A percentile compares a stretch with the other conserved stretches of the same genome.
These are phyloP conservation scores for Bombus cullumanus DNA, from an alignment of 1,140 invertebrate genomes.

Conservation along the genomic window DNA sequence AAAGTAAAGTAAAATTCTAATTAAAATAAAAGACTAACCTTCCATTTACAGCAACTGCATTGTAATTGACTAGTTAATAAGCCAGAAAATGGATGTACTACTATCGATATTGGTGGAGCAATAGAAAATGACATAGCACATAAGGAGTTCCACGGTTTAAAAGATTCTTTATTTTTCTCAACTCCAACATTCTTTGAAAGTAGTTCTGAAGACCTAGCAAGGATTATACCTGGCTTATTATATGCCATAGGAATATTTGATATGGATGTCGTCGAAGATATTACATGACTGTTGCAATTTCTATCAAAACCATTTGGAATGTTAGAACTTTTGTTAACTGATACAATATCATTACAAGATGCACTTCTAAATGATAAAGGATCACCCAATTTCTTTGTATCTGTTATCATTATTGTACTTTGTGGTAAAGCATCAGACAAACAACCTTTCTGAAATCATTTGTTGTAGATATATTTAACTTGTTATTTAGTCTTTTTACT, in stretches of 20 bases:
- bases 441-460: slow-evolving; percentile 84
- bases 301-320: slow-evolving; percentile 68
- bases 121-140: slow-evolving; percentile 71
- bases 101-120: slow-evolving; percentile 70
- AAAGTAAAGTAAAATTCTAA: neutral
- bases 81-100: slow-evolving; percentile 88
- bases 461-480: slow-evolving; percentile 1
- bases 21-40: slow-evolving; percentile 81
- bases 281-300: slow-evolving; percentile 70
- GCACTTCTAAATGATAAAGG: slow-evolving; percentile 74
- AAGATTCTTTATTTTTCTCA: slow-evolving; percentile 58
- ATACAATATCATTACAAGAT: slow-evolving; percentile 79
- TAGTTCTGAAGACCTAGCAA: slow-evolving; percentile 78
- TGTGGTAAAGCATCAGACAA: slow-evolving; percentile 87
- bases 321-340: slow-evolving; percentile 58
- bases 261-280: slow-evolving; percentile 71
- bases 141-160: slow-evolving; percentile 76
- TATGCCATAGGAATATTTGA: slow-evolving; percentile 63
- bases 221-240: slow-evolving; percentile 78
- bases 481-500: neutral
- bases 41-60: slow-evolving; percentile 91
- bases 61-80: slow-evolving; percentile 93
- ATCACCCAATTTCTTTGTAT: slow-evolving; percentile 74
- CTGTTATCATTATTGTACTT: slow-evolving; percentile 59
- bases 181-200: slow-evolving; percentile 58